Evolutionary conservation across 2,113 vertebrate genomes (phyloP).

Genomic region (Bubo blakistoni): DNA sequence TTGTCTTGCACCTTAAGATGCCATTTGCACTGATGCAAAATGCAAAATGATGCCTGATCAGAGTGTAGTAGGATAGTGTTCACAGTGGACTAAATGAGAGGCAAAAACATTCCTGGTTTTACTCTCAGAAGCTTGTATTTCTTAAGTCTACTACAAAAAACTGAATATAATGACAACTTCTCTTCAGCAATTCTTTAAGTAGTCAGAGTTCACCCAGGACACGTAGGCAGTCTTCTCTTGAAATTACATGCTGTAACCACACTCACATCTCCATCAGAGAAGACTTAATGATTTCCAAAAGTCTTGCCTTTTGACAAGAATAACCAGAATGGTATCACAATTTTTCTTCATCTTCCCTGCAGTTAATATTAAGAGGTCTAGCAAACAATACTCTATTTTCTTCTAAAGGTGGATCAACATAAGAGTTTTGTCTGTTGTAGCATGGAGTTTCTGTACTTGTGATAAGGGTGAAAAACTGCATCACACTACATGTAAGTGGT

Average conservation of each 20-base stretch:
- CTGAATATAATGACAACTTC: neutral
- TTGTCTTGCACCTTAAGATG: neutral
- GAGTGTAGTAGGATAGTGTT: neutral
- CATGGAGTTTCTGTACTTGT: neutral
- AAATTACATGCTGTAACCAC: neutral
- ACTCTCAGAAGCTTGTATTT: neutral
- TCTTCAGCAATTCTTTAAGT: neutral
- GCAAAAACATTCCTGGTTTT: neutral
- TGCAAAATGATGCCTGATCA: neutral
- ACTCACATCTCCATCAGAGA: neutral
- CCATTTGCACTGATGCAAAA: neutral
- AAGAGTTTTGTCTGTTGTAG: neutral
- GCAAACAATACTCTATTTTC: neutral
- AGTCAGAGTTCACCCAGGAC: neutral
- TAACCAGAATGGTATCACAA: neutral
- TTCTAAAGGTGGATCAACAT: neutral
- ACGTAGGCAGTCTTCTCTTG: neutral
- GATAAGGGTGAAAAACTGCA: neutral
- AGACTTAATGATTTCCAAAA: neutral
- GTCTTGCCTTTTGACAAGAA: neutral
- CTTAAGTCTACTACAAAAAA: neutral
- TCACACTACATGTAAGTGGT: neutral
- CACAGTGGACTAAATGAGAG: neutral
- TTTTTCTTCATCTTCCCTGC: neutral
- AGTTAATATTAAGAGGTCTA: neutral